A percentile compares a stretch with the other conserved stretches of the same genome.
Conservation (phyloP, 2,797 vertebrate species). For the Iguana delicatissima region DNA sequence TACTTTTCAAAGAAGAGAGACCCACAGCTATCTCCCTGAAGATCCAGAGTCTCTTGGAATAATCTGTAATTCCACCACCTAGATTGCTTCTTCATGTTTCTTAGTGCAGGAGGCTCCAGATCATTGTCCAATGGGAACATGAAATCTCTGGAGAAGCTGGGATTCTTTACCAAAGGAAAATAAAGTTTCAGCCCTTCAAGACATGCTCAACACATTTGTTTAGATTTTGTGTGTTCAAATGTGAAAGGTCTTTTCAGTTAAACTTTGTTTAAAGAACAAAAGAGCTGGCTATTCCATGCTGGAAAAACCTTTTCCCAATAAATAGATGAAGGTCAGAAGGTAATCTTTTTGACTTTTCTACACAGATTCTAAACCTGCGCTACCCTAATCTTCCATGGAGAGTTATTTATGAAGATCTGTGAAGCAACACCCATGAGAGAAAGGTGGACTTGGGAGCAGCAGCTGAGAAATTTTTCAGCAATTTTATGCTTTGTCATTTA, state of each 20-base stretch:
- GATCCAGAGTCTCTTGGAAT: no score
- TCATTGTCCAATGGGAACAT: neutral
- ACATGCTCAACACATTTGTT: neutral
- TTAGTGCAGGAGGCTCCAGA: neutral
- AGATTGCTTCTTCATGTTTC: neutral
- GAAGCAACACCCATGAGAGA: neutral
- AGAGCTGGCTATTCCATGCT: rapidly evolving
- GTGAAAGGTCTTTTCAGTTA: conserved; percentile 30
- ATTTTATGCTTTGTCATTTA: no score
- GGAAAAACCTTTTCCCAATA: neutral
- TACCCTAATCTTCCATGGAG: neutral
- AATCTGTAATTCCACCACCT: neutral
- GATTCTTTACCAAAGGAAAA: neutral
- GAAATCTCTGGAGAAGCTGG: neutral
- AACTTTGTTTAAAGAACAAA: conserved; percentile 11
- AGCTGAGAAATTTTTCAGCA: no score
- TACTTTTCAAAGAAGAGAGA: no score
- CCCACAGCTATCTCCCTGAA: no score
- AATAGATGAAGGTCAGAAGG: neutral
- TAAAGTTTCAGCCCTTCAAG: neutral
- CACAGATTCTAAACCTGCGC: neutral
- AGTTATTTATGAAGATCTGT: neutral
- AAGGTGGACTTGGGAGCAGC: no score
- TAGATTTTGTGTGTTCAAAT: conserved; percentile 23
- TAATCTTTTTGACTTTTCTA: neutral